Evolutionary conservation across 2,797 vertebrate genomes (phyloP).

Genomic region (Helarctos malayanus): DNA sequence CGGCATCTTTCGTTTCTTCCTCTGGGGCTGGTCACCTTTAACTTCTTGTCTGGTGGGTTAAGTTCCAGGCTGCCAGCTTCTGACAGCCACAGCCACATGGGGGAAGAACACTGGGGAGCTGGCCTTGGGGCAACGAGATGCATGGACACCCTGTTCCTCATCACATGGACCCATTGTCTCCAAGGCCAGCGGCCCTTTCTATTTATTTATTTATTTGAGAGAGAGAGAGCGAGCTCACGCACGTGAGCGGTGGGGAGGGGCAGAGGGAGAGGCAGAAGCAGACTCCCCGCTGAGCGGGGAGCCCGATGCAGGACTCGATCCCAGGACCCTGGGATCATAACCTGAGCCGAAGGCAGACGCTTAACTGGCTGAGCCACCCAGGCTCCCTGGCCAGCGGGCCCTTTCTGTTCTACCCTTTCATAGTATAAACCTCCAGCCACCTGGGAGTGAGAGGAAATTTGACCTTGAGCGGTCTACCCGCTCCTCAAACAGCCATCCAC

Average conservation of each 20-base stretch:
- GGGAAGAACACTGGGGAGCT: not conserved
- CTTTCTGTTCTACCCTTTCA: not conserved
- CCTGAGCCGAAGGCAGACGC: not conserved
- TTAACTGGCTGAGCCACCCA: not conserved
- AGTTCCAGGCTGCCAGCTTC: not conserved
- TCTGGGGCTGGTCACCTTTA: not conserved
- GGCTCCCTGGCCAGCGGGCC: not conserved
- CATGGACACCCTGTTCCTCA: not conserved
- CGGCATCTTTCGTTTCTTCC: not conserved
- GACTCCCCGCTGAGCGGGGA: too few relatives aligned
- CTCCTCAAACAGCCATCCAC: not conserved
- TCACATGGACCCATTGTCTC: not conserved
- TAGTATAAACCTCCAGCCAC: not conserved
- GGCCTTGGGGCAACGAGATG: not conserved
- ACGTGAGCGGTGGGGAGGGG: not conserved
- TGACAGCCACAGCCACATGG: not conserved
- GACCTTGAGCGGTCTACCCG: not conserved
- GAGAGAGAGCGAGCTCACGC: too few relatives aligned
- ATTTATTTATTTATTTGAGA: not conserved
- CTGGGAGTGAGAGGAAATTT: not conserved
- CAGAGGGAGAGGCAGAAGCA: not conserved
- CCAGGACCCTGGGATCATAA: not conserved
- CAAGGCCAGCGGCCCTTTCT: not conserved
- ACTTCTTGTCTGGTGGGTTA: not conserved
- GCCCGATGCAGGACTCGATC: fast-evolving